phyloP scores from a whole-genome alignment of 2,113 vertebrate genomes.

The Piaya cayana region DNA sequence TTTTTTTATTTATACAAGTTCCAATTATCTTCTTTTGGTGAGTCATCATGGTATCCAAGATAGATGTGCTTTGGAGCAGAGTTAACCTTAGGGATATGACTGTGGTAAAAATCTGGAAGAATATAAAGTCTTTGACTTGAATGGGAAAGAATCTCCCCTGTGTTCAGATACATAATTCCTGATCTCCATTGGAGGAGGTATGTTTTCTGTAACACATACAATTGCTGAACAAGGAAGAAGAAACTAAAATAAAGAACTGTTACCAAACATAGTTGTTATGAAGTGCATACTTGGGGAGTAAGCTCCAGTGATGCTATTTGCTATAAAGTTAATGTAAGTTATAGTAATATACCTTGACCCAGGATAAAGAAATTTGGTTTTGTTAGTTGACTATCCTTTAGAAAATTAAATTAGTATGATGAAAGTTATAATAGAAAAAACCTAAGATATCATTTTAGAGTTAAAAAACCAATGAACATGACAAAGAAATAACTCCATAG shows the following conservation, averaged over 20 bases:
- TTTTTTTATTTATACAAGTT: not conserved
- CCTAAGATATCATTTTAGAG: not conserved
- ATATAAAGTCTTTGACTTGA: slow-evolving; percentile 10
- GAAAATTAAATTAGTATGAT: not conserved
- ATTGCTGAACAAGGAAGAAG: not conserved
- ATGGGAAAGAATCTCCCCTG: not conserved
- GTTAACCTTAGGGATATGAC: not conserved
- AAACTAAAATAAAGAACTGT: not conserved
- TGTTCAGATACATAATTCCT: not conserved
- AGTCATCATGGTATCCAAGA: not conserved
- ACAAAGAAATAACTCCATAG: not conserved
- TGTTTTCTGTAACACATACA: not conserved
- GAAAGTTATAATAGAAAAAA: not conserved
- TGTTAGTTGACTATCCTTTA: not conserved
- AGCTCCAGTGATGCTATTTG: not conserved
- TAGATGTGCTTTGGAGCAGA: not conserved
- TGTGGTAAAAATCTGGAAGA: slow-evolving; percentile 33
- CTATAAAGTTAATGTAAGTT: not conserved
- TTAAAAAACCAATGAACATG: not conserved
- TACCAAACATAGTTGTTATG: not conserved
- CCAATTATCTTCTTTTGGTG: not conserved
- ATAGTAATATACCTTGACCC: not conserved
- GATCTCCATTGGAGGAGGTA: not conserved
- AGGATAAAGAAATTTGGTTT: not conserved
- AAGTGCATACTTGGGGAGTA: not conserved